Evolutionary conservation across 2,113 vertebrate genomes (phyloP), one percentile per base, ranked within the genome.

Genomic region (Plecturocebus donacophilus): DNA sequence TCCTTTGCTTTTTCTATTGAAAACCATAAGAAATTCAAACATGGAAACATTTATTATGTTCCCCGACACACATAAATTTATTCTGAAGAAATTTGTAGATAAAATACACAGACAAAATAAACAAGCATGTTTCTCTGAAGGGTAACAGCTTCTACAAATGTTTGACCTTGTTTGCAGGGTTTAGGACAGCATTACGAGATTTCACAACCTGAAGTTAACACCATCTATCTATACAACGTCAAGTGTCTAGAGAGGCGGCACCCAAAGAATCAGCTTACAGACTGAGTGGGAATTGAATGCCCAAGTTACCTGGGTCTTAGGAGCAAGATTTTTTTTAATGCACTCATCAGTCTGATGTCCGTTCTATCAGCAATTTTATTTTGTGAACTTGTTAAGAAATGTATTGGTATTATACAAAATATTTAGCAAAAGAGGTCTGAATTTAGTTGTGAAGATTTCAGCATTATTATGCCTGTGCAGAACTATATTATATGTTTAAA

Each of bases 121-220:
- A 91, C 4, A 79, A 64, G 32, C 4, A 8, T 61, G 35, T 75
- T 70, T 87, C 87, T 45, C 75, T 94, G 38, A 12, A 80, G 52
- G 40, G 21, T 58, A 95, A 95, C 11, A 90, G 35, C 87, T 32
- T 45, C 8, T 32, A 76, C 19, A 73, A 77, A 86, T 0, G 11
- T 47, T 97, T 95, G 97, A 66, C 42, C 86, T 23, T 21, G 85
- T 95, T 96, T 90, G 66, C 56, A 2, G 90, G 45, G 58, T 96
- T 98, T 32, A 58, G 87, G 89, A 40, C 73, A 94, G 49, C 87
- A 56, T 99, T 99, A 99, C 99, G 97, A 96, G 99, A 97, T 99
- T 99, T 95, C 99, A 98, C 80, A 99, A 45, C 94, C 97, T 98
- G 98, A 99, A 99, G 97, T 99, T 98, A 68, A 99, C 35, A 0